These are phyloP conservation scores for Cervus canadensis DNA, from an alignment of 2,113 vertebrate species.

Conservation along the genomic window DNA sequence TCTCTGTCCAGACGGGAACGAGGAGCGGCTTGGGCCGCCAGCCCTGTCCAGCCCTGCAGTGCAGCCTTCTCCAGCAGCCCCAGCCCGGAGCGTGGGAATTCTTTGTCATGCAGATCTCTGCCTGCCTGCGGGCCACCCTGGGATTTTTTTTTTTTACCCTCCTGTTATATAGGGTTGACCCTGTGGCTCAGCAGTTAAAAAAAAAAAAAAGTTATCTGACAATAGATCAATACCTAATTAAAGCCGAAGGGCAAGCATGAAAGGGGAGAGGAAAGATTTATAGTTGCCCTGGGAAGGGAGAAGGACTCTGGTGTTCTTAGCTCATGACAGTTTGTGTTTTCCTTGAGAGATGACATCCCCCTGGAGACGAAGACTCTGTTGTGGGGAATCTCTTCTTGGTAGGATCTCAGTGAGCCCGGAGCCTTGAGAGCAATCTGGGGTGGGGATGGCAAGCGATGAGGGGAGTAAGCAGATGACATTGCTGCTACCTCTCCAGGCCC, in stretches of 20 bases:
- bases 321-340: slow-evolving; percentile 36
- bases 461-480: neutral
- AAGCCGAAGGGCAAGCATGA: slow-evolving; percentile 53
- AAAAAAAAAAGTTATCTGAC: slow-evolving; percentile 59
- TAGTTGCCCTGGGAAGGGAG: neutral
- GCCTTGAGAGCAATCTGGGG: neutral
- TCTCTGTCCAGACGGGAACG: slow-evolving; percentile 26
- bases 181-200: slow-evolving; percentile 55
- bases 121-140: slow-evolving; percentile 46
- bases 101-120: slow-evolving; percentile 65
- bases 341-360: neutral
- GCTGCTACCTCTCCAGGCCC: rapidly evolving
- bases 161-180: slow-evolving; percentile 71
- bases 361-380: neutral
- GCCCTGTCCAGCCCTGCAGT: slow-evolving; percentile 7
- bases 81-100: slow-evolving; percentile 52
- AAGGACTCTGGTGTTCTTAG: slow-evolving; percentile 52
- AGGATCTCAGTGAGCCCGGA: neutral
- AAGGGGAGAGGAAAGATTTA: slow-evolving; percentile 58
- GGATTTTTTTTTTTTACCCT: slow-evolving; percentile 60
- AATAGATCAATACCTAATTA: slow-evolving; percentile 80
- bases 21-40: slow-evolving; percentile 6
- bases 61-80: slow-evolving; percentile 34
- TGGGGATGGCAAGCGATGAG: rapidly evolving
- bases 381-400: neutral